Base-by-base conservation (phyloP, 1,140 invertebrate species). In the Tetragnatha versicolor region DNA sequence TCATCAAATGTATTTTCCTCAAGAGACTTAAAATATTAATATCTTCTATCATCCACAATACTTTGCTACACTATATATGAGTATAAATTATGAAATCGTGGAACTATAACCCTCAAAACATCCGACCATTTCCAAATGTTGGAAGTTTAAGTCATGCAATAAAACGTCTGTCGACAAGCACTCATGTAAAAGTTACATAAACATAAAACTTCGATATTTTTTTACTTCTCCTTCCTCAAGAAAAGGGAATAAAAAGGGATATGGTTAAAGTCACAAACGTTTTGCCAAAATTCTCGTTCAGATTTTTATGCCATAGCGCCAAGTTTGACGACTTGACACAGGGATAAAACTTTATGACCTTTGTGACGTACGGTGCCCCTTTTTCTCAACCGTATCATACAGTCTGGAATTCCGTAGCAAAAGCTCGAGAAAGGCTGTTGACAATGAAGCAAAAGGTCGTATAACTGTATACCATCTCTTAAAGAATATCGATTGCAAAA, bases 311-410 rank as follows among this genome's bases (percentile, higher is more conserved):
- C 61, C 73, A 25, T 66, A 31, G 73, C 31, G 14, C 4, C 20
- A 35, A 42, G 61, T 77, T 77, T 77, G 60, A 77, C 73, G 73
- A 77, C 61, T 42, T 77, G 60, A 77, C 73, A 77, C 20, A 49
- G 31, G 73, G 31, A 77, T 77, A 77, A 77, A 65, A 77, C 66
- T 77, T 77, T 77, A 77, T 77, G 73, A 55, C 73, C 47, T 49
- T 39, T 39, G 66, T 77, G 73, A 53, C 73, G 61, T 65, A 77
- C 73, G 73, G 61, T 35, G 72, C 25, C 47, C n/a, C 49, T 33
- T 75, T 63, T 75, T 49, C 27, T 10, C 60, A 77, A 77, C 66
- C 73, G 61, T 65, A 66, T 77, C 73, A 77, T 55, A 77, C 42
- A 33, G 60, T 53, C 31, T 33, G 66, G 55, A 35, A 53, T 77